Conservation (phyloP, 2,797 vertebrate genomes). For the Mionectes olivaceus region DNA sequence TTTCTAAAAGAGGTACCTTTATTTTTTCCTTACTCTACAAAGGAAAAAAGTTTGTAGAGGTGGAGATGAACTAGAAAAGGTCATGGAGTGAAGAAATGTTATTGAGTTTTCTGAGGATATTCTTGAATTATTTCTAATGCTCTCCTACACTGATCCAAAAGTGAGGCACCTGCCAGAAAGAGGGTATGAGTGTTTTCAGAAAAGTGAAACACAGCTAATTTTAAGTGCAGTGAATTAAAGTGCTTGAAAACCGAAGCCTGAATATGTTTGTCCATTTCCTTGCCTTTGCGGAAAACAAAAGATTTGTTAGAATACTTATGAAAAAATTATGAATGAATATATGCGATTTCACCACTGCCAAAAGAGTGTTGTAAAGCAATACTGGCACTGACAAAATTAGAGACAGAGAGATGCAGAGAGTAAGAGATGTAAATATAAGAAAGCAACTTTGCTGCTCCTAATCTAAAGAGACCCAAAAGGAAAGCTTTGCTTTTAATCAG, state of each 20-base stretch:
- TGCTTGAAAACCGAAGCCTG: background rate
- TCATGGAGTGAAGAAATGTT: background rate
- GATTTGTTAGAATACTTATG: background rate
- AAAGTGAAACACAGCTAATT: background rate
- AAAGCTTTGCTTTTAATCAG: background rate
- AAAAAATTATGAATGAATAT: background rate
- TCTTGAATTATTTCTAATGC: background rate
- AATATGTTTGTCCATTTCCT: background rate
- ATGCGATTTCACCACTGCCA: background rate
- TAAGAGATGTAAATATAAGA: background rate
- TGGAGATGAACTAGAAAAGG: background rate
- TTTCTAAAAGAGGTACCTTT: background rate
- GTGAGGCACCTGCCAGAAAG: background rate
- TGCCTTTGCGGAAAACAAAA: background rate
- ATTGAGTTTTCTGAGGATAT: background rate
- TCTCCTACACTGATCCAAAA: background rate
- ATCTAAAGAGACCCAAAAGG: background rate
- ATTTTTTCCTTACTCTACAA: background rate
- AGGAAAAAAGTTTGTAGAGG: background rate
- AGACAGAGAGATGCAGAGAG: background rate
- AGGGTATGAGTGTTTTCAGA: background rate
- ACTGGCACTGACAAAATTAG: background rate
- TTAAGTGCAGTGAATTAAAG: background rate
- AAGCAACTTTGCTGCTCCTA: background rate
- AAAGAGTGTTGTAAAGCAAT: background rate